These are phyloP conservation scores for Acleris cristana DNA, from an alignment of 2,888 invertebrate genomes.

Conservation along the genomic window DNA sequence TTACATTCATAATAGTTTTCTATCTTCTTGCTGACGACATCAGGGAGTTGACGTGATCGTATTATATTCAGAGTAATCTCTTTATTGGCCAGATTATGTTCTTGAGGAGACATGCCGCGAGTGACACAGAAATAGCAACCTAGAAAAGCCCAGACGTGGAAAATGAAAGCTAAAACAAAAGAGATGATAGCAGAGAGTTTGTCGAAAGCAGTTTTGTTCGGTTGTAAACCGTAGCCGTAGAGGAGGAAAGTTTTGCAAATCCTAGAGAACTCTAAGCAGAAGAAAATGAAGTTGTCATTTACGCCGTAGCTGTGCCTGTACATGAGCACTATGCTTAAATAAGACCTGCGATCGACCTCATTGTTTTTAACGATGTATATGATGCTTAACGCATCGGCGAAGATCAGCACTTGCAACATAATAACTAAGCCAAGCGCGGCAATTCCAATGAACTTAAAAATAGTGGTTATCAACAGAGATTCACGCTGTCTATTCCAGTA, in stretches of 20 bases:
- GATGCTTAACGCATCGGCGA: constrained; percentile 43
- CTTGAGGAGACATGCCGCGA: constrained; percentile 40
- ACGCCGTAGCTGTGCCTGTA: background rate
- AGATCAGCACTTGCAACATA: constrained; percentile 44
- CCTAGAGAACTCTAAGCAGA: constrained; percentile 44
- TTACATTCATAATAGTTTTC: constrained; percentile 44
- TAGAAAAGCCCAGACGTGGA: constrained; percentile 49
- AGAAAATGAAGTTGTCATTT: constrained; percentile 11
- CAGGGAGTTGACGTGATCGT: constrained; percentile 44
- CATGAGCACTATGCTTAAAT: constrained; percentile 25
- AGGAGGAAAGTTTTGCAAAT: constrained; percentile 49
- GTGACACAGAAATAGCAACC: constrained; percentile 47
- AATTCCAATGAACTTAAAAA: constrained; percentile 48
- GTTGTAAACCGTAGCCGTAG: constrained; percentile 44
- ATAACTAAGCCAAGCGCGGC: constrained; percentile 43
- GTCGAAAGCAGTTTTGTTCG: constrained; percentile 42
- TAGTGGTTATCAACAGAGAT: constrained; percentile 33
- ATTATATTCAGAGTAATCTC: constrained; percentile 40
- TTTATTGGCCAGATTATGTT: constrained; percentile 36
- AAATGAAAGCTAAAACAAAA: constrained; percentile 45
- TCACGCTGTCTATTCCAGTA: constrained; percentile 42
- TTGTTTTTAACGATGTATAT: constrained; percentile 31
- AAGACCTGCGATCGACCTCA: constrained; percentile 25
- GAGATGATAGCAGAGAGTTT: constrained; percentile 43
- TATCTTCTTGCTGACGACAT: constrained; percentile 44